Conservation (phyloP, 2,113 vertebrate genomes). For the Gnathonemus echidnorhynchus region DNA sequence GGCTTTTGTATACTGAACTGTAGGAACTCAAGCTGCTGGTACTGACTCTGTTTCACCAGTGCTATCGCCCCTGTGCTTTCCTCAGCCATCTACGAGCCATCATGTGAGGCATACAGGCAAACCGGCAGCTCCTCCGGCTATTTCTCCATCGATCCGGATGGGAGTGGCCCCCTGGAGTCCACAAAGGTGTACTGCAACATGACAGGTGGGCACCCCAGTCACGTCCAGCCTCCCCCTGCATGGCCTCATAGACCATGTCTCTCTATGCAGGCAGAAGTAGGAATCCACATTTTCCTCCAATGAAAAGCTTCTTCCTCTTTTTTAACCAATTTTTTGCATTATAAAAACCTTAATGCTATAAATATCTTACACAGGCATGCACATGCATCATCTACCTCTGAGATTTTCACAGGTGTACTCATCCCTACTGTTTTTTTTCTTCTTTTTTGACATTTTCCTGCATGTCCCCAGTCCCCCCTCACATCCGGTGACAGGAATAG, state of each 20-base stretch:
- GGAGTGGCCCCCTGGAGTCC: slow-evolving; percentile 80
- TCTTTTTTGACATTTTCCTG: not conserved
- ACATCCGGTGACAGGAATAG: not conserved
- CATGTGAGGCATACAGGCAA: slow-evolving; percentile 87
- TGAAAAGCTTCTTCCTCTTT: not conserved
- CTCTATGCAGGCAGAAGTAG: not conserved
- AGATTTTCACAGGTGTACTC: not conserved
- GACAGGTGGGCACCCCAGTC: slow-evolving; percentile 70
- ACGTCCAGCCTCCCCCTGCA: not conserved
- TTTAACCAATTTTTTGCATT: not conserved
- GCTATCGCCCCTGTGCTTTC: slow-evolving; percentile 19
- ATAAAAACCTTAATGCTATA: not conserved
- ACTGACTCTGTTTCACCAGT: no score
- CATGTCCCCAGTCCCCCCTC: not conserved
- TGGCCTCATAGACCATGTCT: not conserved
- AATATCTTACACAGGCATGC: not conserved
- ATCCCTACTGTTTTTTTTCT: not conserved
- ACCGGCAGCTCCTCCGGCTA: slow-evolving; percentile 78
- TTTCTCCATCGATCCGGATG: slow-evolving; percentile 88
- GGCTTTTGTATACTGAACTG: not conserved
- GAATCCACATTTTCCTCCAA: not conserved
- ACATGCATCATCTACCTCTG: not conserved
- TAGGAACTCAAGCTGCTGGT: not conserved
- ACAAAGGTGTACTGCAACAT: slow-evolving; percentile 87
- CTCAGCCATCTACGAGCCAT: slow-evolving; percentile 83